phyloP scores from a whole-genome alignment of 2,797 vertebrate genomes.

The Etheostoma nigrum region DNA sequence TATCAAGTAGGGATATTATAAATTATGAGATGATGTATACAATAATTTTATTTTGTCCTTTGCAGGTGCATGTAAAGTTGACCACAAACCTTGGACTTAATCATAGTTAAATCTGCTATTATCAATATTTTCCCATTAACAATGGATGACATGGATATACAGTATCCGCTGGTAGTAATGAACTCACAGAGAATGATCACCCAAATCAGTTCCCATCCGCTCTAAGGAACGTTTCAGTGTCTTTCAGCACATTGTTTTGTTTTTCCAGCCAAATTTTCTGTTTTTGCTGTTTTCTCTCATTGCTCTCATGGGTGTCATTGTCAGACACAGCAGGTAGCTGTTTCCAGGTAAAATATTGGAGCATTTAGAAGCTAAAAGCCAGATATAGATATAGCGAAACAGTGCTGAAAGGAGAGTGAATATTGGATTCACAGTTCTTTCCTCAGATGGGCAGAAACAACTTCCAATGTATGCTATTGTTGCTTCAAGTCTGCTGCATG shows the following conservation, averaged over 20 bases:
- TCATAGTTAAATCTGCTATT: neutral
- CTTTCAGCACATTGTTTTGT: neutral
- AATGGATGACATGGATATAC: neutral
- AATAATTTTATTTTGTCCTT: neutral
- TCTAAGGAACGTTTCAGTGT: neutral
- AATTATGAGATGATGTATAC: neutral
- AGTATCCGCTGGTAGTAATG: neutral
- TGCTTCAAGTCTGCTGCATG: neutral
- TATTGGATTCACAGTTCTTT: neutral
- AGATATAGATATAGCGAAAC: neutral
- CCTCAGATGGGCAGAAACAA: neutral
- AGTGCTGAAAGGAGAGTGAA: neutral
- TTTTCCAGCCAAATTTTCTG: neutral
- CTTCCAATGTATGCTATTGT: neutral
- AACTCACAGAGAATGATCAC: neutral
- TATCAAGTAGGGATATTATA: neutral
- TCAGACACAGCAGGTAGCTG: no score
- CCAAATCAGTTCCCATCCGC: neutral
- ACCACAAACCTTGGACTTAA: neutral
- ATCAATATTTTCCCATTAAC: neutral
- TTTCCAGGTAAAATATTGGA: neutral
- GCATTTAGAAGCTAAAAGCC: neutral
- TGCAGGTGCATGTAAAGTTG: neutral
- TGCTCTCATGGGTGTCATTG: neutral
- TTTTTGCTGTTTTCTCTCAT: neutral